These are phyloP conservation scores for Wasmannia auropunctata DNA, from an alignment of 1,140 invertebrate species.

Conservation along the genomic window DNA sequence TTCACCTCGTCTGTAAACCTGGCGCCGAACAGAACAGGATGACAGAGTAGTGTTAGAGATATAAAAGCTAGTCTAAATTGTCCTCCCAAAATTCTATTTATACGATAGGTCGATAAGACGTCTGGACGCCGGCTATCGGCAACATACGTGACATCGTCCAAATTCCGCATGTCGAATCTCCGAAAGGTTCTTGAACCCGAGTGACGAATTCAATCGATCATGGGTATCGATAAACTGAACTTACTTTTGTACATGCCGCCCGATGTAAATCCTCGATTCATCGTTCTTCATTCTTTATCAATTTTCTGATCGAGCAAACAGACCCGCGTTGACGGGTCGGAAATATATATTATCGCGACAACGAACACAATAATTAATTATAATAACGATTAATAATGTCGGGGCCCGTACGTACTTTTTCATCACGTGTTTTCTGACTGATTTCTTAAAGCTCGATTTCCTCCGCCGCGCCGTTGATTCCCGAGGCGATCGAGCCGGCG, in stretches of 20 bases:
- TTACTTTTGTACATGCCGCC: neutral
- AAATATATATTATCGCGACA: neutral
- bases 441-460: neutral
- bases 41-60: constrained; percentile 3
- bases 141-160: neutral
- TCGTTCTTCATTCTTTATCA: neutral
- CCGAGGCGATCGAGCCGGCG: neutral
- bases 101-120: neutral
- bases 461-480: neutral
- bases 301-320: neutral
- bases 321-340: neutral
- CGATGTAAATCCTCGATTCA: neutral
- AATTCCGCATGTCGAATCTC: neutral
- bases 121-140: neutral
- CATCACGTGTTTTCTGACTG: neutral
- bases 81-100: constrained; percentile 5
- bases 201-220: constrained; percentile 27
- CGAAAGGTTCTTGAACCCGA: constrained; percentile 6
- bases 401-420: neutral
- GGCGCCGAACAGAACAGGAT: neutral
- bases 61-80: constrained; percentile 33
- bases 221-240: constrained; percentile 20
- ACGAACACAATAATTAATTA: too few species aligned
- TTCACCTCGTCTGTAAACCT: constrained; percentile 38
- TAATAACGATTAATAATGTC: neutral